Conservation (phyloP, 2,113 vertebrate species). For the Nothobranchius kuhntae region DNA sequence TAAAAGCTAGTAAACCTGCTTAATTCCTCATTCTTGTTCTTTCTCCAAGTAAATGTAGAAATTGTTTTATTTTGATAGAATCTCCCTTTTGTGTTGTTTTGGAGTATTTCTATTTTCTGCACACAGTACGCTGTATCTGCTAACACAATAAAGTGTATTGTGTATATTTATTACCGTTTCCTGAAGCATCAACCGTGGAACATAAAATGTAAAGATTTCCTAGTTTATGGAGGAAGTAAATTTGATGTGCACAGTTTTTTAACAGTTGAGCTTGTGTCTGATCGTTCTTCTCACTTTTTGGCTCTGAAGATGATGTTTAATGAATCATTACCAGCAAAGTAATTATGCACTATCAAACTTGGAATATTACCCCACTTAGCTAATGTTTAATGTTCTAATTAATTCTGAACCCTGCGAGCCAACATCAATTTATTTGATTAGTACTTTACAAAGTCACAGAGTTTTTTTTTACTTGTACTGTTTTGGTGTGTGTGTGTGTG, state of each 20-base stretch:
- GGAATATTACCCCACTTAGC: slow-evolving; percentile 78
- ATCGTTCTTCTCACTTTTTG: slow-evolving; percentile 21
- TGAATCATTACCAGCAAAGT: slow-evolving; percentile 74
- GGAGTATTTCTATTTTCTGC: not conserved
- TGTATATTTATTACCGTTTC: no score
- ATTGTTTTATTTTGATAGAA: not conserved
- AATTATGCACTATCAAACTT: slow-evolving; percentile 77
- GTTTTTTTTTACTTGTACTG: slow-evolving; percentile 61
- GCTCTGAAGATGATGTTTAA: slow-evolving; percentile 42
- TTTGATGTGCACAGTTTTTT: not conserved
- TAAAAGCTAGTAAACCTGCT: no score
- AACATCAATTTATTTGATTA: slow-evolving; percentile 81
- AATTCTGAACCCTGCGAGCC: slow-evolving; percentile 78
- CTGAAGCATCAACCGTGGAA: not conserved
- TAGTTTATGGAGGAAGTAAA: not conserved
- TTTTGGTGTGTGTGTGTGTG: slow-evolving; percentile 43
- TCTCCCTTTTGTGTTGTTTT: not conserved
- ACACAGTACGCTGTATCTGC: no score
- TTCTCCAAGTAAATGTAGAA: no score
- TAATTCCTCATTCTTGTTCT: no score
- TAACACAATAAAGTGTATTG: no score
- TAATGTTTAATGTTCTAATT: slow-evolving; percentile 78
- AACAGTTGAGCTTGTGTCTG: slow-evolving; percentile 22
- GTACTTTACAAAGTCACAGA: slow-evolving; percentile 75
- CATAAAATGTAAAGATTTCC: not conserved